Conservation (phyloP, 2,888 invertebrate genomes). For the Eupithecia inturbata region DNA sequence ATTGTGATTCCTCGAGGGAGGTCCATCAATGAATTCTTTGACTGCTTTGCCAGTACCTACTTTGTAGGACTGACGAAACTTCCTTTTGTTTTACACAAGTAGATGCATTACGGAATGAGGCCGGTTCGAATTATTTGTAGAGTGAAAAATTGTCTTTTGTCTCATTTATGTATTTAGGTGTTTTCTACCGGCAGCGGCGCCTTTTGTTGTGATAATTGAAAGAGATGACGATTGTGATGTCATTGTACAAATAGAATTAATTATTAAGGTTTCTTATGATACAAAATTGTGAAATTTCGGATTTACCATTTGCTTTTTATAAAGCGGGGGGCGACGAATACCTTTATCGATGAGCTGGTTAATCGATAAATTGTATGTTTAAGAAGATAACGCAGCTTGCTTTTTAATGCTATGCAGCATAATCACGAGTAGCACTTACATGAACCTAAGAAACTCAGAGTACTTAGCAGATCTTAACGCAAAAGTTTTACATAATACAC, state of each 20-base stretch:
- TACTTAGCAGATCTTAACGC: background rate
- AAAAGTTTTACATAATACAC: constrained; percentile 10
- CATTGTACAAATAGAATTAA: background rate
- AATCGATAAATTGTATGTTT: no score
- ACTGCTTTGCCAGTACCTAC: constrained; percentile 63
- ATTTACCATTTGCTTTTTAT: no score
- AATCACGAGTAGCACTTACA: background rate
- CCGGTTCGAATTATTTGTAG: constrained; percentile 36
- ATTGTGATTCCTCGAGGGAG: constrained; percentile 53
- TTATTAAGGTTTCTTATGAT: background rate
- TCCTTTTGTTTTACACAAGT: constrained; percentile 54
- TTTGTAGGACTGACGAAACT: constrained; percentile 61
- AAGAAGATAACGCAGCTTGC: no score
- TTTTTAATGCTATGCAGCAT: background rate
- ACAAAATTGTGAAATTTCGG: background rate
- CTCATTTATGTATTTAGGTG: constrained; percentile 32
- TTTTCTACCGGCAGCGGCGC: constrained; percentile 14
- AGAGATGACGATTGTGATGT: constrained; percentile 6
- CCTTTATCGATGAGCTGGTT: no score
- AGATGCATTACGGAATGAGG: constrained; percentile 70
- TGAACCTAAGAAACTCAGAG: background rate
- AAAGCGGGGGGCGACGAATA: no score
- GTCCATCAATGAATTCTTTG: constrained; percentile 69
- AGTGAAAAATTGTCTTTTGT: constrained; percentile 36
- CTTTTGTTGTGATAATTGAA: constrained; percentile 32